A percentile compares a stretch with the other conserved stretches of the same genome.
Conservation (phyloP, 2,113 vertebrate species). For the Oceanodroma tethys region DNA sequence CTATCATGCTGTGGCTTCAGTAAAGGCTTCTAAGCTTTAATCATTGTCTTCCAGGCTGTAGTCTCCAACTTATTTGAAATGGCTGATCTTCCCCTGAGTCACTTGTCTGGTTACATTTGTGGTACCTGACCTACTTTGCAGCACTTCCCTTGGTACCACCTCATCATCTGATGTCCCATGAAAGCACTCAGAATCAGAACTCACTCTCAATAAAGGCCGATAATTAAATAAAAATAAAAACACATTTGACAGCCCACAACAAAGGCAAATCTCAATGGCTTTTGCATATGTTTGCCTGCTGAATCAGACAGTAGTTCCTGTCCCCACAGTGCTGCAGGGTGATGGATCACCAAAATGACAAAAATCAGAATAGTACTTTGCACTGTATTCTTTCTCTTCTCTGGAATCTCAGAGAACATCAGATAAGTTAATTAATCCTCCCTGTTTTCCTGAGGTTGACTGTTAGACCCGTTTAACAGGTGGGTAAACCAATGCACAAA, state of each 20-base stretch:
- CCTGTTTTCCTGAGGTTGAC: slow-evolving; percentile 21
- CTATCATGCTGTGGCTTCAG: slow-evolving; percentile 8
- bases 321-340: not conserved
- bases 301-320: slow-evolving; percentile 36
- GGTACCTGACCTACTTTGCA: slow-evolving; percentile 63
- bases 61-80: slow-evolving; percentile 39
- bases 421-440: slow-evolving; percentile 24
- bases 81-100: slow-evolving; percentile 40
- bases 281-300: slow-evolving; percentile 55
- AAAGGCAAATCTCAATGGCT: slow-evolving; percentile 35
- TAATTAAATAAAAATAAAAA: slow-evolving; percentile 63
- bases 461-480: slow-evolving; percentile 46
- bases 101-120: slow-evolving; percentile 56
- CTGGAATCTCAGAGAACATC: slow-evolving; percentile 2
- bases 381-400: not conserved
- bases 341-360: slow-evolving; percentile 39
- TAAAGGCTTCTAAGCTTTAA: slow-evolving; percentile 37
- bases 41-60: slow-evolving; percentile 15
- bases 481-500: slow-evolving; percentile 16
- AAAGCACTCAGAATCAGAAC: slow-evolving; percentile 42
- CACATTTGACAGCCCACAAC: slow-evolving; percentile 60
- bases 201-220: slow-evolving; percentile 26
- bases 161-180: slow-evolving; percentile 34
- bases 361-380: not conserved
- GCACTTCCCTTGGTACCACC: slow-evolving; percentile 37